Evolutionary conservation across 1,140 invertebrate species (phyloP), one percentile per base, ranked within the genome.

Genomic region (Formica selysi): DNA sequence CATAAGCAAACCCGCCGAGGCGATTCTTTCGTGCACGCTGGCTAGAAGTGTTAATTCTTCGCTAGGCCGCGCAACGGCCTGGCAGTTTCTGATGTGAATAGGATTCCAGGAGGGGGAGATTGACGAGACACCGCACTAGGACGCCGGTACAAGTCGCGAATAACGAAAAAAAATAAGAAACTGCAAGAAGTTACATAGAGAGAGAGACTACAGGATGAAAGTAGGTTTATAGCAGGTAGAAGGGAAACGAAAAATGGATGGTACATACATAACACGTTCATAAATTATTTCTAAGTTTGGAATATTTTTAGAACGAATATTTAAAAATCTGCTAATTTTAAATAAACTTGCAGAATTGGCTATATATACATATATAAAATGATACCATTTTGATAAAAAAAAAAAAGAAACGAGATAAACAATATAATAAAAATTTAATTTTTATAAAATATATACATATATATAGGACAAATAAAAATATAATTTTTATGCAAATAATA

Each of bases 1-100:
- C 93, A 93, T 93, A 93, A 93, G 88, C 89, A 93, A 93, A 93
- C 92, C 71, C 76, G 76, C 54, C 84, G 81, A 91, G 87, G 67
- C 83, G 85, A 89, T 61, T 78, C 74, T 86, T 73, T 80, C 79
- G 78, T 79, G 85, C 79, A 54, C 65, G 83, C 73, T 67, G 85
- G 0, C 87, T 85, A 85, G 90, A 93, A 92, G 92, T 93, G 92
- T 91, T 93, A 93, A 93, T 93, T 93, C 89, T 87, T 87, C 78
- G 90, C 91, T 89, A 91, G 88, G 86, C 89, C 68, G 86, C 67
- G 76, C 67, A 59, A 19, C 36, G 67, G 67, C 51, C 65, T 11
- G 54, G 79, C 38, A 81, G 54, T 81, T 73, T 41, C 68, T 83
- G 38, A 74, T 83, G 32, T 57, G 79, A 76, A 65, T 76, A 67